Conservation (phyloP, 2,113 vertebrate genomes). For the Elephantulus edwardii region DNA sequence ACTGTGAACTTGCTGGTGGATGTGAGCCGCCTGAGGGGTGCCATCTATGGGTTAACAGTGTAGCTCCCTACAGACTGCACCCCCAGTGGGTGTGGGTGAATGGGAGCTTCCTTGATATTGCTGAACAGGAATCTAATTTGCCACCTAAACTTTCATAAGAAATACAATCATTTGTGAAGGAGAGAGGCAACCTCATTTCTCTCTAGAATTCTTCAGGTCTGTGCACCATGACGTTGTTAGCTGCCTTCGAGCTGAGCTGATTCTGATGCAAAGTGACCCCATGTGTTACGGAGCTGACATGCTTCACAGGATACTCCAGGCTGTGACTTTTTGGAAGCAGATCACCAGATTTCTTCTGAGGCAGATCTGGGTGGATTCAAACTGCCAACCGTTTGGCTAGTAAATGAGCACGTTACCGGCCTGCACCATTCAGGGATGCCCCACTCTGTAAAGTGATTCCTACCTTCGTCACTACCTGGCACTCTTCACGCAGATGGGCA, state of each 20-base stretch:
- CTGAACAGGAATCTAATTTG: too few species aligned
- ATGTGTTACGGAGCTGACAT: not conserved
- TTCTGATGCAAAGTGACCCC: not conserved
- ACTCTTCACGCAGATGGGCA: not conserved
- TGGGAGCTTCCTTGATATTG: too few species aligned
- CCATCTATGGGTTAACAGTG: too few species aligned
- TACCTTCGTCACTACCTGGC: too few species aligned
- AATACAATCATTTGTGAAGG: too few species aligned
- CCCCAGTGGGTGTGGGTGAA: too few species aligned
- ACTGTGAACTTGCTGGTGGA: too few species aligned
- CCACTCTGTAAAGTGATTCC: not conserved
- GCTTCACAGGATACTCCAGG: too few species aligned
- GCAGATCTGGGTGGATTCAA: not conserved
- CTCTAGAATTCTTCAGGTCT: not conserved
- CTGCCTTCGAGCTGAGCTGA: not conserved
- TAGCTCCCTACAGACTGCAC: too few species aligned
- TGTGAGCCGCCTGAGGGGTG: too few species aligned
- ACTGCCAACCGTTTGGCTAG: not conserved
- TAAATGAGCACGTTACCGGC: not conserved
- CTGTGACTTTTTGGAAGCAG: not conserved
- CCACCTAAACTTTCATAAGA: too few species aligned
- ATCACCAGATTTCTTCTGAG: not conserved
- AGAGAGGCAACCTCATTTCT: not conserved
- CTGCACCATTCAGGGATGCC: not conserved
- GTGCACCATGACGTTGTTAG: too few species aligned